Percentiles rank a stretch among this genome's conserved stretches.
These are phyloP conservation scores for Dicerorhinus sumatrensis DNA, from an alignment of 2,113 vertebrate genomes.

Conservation along the genomic window DNA sequence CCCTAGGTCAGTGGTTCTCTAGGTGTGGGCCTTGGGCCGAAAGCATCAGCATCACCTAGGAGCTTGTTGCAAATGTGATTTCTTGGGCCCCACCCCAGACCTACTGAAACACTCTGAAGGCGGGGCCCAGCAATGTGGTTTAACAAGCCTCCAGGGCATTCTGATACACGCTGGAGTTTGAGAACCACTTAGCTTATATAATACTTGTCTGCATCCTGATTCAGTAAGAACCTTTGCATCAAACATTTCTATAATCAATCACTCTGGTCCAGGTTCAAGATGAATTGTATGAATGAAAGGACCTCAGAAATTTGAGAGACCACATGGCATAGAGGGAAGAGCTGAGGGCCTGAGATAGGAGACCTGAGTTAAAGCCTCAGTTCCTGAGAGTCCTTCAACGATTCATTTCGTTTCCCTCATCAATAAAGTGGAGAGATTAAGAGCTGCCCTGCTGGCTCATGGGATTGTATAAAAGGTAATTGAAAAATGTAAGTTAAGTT, in stretches of 20 bases:
- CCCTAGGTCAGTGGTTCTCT: neutral
- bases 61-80: neutral
- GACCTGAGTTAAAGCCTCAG: neutral
- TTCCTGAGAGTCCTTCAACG: neutral
- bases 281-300: neutral
- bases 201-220: neutral
- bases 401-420: neutral
- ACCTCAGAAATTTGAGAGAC: neutral
- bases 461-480: neutral
- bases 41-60: neutral
- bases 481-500: neutral
- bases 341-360: neutral
- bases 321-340: neutral
- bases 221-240: neutral
- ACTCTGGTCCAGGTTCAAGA: neutral
- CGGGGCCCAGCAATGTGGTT: too few relatives aligned
- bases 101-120: neutral
- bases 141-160: too few relatives aligned
- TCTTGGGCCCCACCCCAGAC: neutral
- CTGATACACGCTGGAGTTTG: rapidly evolving
- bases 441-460: neutral
- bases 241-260: neutral
- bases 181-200: neutral
- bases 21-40: neutral
- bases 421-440: neutral